Base-by-base conservation (phyloP, 37 sponge, comb jelly and placozoan genomes). In the Crambe crambe region DNA sequence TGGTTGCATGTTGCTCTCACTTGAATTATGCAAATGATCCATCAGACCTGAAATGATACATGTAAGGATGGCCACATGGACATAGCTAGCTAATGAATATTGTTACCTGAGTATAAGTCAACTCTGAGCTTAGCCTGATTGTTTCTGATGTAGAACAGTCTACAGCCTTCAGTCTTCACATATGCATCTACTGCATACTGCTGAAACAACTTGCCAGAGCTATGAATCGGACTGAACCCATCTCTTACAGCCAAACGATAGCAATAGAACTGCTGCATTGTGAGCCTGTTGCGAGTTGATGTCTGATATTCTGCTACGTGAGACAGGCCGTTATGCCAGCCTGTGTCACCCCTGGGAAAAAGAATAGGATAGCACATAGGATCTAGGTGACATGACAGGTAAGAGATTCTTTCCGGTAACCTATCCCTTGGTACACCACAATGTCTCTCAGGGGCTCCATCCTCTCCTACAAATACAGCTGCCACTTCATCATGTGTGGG, bases 131-230 rank as follows among this genome's bases (percentile, higher is more conserved):
- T 9, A 25, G 61, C 27, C 61, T 60, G 61, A 25, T 60, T 5
- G 54, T 51, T 51, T 51, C 9, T 9, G 9, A 51, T 9, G 54
- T 51, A 60, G 26, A 60, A 25, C 61, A 60, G 27, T 22, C 27
- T 20, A 60, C 27, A 60, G 61, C 61, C 61, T 60, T 60, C 61
- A 60, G 61, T 60, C 61, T 60, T 47, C 26, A 60, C 61, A 25
- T n/a, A 60, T 9, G 61, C 61, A 60, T 60, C n/a, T 51, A 15
- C 15, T 18, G 15, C 54, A 22, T 25, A 60, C 61, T 60, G 61
- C 61, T 22, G 61, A 25, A 60, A 60, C 17, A 60, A 22, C 25
- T 60, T 20, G 61, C 61, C 61, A 60, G 61, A 60, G 27, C 61
- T 60, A 25, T 60, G 61, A 6, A 60, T 47, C 5, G 61, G n/a